These are phyloP conservation scores for Lochmaea capreae DNA, from an alignment of 2,888 invertebrate genomes.

Conservation along the genomic window DNA sequence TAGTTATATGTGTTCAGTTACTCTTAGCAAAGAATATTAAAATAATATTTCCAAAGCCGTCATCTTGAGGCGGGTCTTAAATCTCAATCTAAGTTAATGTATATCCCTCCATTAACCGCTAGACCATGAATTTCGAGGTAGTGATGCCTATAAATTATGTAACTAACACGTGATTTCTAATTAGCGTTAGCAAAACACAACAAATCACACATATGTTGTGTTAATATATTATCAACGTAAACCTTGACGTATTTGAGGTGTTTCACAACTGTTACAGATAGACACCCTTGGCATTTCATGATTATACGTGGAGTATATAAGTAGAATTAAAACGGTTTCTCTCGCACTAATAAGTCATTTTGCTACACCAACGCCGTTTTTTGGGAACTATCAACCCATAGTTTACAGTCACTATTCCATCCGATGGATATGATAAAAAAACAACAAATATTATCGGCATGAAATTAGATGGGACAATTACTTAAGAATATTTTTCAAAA, in stretches of 20 bases:
- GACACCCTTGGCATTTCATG: constrained; percentile 24
- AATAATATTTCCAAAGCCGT: not conserved
- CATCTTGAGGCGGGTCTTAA: not conserved
- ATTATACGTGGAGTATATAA: not conserved
- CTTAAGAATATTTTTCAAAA: too few species aligned
- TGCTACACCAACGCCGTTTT: not conserved
- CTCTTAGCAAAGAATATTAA: not conserved
- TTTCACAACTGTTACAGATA: constrained; percentile 41
- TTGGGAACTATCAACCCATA: too few species aligned
- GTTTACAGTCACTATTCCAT: too few species aligned
- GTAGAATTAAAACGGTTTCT: not conserved
- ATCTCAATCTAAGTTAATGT: constrained; percentile 9
- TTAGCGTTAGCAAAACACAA: constrained; percentile 46
- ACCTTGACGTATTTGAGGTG: constrained; percentile 43
- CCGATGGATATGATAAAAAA: too few species aligned
- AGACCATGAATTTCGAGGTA: constrained; percentile 18
- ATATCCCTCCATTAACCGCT: not conserved
- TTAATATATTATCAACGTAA: constrained; percentile 50
- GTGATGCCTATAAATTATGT: constrained; percentile 15
- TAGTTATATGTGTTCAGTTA: too few species aligned
- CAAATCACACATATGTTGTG: constrained; percentile 55
- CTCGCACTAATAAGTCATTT: not conserved
- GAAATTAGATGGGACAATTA: too few species aligned
- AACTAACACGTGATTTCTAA: constrained; percentile 18
- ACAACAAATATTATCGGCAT: too few species aligned